These are phyloP conservation scores for Chanos chanos DNA, from an alignment of 2,797 vertebrate genomes.

Conservation along the genomic window DNA sequence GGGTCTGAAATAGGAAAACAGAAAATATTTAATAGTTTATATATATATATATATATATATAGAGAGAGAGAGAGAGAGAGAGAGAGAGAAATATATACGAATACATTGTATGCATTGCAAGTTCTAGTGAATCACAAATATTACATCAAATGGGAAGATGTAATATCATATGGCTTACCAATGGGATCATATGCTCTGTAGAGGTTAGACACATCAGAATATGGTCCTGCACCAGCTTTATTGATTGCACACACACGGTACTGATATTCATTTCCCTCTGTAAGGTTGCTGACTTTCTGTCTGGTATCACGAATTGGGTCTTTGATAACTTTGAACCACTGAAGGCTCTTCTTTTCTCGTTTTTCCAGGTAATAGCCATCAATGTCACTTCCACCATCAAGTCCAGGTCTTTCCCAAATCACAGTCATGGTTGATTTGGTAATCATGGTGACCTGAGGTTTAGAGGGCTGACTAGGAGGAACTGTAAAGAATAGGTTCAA, in stretches of 20 bases:
- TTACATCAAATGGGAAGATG: neutral
- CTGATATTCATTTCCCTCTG: slow-evolving; percentile 89
- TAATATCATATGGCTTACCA: slow-evolving; percentile 74
- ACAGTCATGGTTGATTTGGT: slow-evolving; percentile 96
- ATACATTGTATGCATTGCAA: neutral
- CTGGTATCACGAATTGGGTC: slow-evolving; percentile 95
- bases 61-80: too few relatives aligned
- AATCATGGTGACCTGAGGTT: slow-evolving; percentile 87
- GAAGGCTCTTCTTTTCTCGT: slow-evolving; percentile 94
- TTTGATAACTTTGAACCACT: slow-evolving; percentile 96
- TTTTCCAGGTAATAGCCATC: slow-evolving; percentile 95
- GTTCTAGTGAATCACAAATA: neutral
- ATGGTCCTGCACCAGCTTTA: slow-evolving; percentile 91
- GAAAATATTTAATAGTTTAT: neutral
- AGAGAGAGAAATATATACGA: too few relatives aligned
- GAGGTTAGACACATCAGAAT: slow-evolving; percentile 87
- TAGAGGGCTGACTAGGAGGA: slow-evolving; percentile 88
- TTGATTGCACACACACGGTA: slow-evolving; percentile 93
- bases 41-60: neutral
- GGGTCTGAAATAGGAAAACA: slow-evolving; percentile 76
- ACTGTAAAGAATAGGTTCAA: slow-evolving; percentile 63
- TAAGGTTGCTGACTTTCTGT: slow-evolving; percentile 88
- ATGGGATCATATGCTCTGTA: slow-evolving; percentile 91
- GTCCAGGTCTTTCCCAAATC: slow-evolving; percentile 86
- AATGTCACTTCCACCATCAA: slow-evolving; percentile 93